Evolutionary conservation across 2,888 invertebrate species (phyloP).

Genomic region (Xestia rhomboidea): DNA sequence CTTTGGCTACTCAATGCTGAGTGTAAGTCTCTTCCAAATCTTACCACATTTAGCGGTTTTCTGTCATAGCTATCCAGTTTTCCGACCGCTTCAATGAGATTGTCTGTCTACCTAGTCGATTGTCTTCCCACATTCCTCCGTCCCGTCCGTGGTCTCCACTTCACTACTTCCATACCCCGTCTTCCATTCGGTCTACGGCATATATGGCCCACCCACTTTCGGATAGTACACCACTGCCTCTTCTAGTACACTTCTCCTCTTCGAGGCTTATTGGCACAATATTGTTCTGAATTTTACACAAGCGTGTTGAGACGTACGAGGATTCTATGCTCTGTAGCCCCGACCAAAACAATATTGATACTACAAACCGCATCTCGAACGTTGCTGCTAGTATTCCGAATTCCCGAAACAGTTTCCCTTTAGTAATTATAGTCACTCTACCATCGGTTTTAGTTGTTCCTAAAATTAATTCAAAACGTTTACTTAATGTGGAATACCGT

Average conservation of each 20-base stretch:
- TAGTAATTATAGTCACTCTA: slow-evolving; percentile 28
- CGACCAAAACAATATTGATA: slow-evolving; percentile 27
- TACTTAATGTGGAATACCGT: slow-evolving; percentile 52
- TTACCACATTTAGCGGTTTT: no score
- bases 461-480: slow-evolving; percentile 64
- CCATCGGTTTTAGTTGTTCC: slow-evolving; percentile 43
- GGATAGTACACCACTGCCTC: background rate
- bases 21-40: no score
- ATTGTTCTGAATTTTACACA: background rate
- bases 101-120: no score
- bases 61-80: no score
- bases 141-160: no score
- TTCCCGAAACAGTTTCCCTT: slow-evolving; percentile 16
- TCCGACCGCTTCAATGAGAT: no score
- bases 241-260: no score
- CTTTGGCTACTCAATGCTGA: no score
- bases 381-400: slow-evolving; percentile 10
- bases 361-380: slow-evolving; percentile 11
- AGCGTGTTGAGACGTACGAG: background rate
- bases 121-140: no score
- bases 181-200: no score
- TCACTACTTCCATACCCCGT: no score
- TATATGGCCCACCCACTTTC: no score
- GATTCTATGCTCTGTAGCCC: background rate
- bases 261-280: background rate